Evolutionary conservation across 2,113 vertebrate genomes (phyloP).

Genomic region (Struthidea cinerea): DNA sequence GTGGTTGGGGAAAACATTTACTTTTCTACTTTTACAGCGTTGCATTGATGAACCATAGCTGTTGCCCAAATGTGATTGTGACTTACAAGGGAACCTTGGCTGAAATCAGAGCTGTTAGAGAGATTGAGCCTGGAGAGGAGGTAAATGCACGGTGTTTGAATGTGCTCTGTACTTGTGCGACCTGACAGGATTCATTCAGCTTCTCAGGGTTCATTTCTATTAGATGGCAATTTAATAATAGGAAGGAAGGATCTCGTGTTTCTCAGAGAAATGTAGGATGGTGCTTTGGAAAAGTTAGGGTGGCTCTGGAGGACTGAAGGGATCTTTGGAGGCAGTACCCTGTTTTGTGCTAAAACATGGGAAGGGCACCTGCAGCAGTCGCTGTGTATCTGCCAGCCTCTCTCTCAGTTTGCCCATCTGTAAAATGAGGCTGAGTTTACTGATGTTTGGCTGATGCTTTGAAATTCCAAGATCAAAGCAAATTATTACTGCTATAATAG

Average conservation of each 20-base stretch:
- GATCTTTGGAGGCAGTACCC: not conserved
- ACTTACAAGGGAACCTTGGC: conserved; percentile 87
- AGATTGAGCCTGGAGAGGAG: conserved; percentile 89
- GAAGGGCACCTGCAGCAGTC: not conserved
- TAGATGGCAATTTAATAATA: not conserved
- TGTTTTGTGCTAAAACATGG: not conserved
- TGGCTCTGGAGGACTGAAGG: not conserved
- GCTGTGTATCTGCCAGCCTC: not conserved
- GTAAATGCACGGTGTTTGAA: conserved; percentile 66
- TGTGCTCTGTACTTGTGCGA: fast-evolving
- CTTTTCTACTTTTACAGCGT: conserved; percentile 72
- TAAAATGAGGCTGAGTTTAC: conserved; percentile 25
- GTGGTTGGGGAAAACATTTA: not conserved
- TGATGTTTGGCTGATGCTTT: conserved; percentile 47
- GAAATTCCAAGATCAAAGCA: conserved; percentile 53
- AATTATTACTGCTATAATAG: conserved; percentile 23
- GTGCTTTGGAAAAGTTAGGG: not conserved
- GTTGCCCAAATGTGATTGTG: conserved; percentile 91
- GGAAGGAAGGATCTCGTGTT: not conserved
- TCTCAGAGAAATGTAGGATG: not conserved
- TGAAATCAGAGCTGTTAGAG: conserved; percentile 86
- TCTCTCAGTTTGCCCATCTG: conserved; percentile 10
- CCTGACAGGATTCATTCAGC: not conserved
- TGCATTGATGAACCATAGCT: conserved; percentile 95
- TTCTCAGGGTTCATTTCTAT: not conserved